Percentiles rank a stretch among this genome's conserved stretches.
Conservation (phyloP, 2,113 vertebrate species). For the Poeciliopsis retropinna region DNA sequence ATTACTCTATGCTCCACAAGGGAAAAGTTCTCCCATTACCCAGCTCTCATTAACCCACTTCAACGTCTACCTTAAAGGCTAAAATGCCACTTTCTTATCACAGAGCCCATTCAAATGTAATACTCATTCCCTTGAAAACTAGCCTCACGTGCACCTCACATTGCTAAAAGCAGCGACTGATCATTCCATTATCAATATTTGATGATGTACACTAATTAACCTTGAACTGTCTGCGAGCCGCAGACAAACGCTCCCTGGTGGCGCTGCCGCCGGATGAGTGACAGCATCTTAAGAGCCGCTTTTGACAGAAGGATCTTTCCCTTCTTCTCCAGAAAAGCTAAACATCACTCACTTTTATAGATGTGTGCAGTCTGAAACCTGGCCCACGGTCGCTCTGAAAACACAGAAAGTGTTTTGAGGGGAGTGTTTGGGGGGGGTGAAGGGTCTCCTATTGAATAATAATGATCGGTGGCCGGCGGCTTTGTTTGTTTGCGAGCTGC, state of each 20-base stretch:
- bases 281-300: constrained; percentile 52
- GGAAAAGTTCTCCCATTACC: constrained; percentile 62
- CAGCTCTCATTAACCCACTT: constrained; percentile 62
- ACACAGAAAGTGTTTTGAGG: constrained; percentile 19
- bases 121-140: constrained; percentile 17
- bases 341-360: constrained; percentile 34
- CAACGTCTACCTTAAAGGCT: constrained; percentile 58
- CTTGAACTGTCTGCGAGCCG: constrained; percentile 71
- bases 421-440: constrained; percentile 2
- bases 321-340: constrained; percentile 44
- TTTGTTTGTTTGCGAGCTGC: constrained; percentile 20
- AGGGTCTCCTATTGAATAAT: constrained; percentile 23
- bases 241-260: constrained; percentile 60
- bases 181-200: constrained; percentile 72
- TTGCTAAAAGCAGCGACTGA: constrained; percentile 37
- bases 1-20: constrained; percentile 57
- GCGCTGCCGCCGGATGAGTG: constrained; percentile 59
- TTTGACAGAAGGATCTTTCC: constrained; percentile 37
- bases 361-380: constrained; percentile 43
- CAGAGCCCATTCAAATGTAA: constrained; percentile 18
- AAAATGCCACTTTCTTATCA: constrained; percentile 20
- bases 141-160: constrained; percentile 24
- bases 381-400: constrained; percentile 34
- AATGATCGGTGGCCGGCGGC: constrained; percentile 24
- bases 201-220: constrained; percentile 76